Evolutionary conservation across 1,140 invertebrate genomes (phyloP), one percentile per base, ranked within the genome.

Genomic region (Philopotamus ludificatus): DNA sequence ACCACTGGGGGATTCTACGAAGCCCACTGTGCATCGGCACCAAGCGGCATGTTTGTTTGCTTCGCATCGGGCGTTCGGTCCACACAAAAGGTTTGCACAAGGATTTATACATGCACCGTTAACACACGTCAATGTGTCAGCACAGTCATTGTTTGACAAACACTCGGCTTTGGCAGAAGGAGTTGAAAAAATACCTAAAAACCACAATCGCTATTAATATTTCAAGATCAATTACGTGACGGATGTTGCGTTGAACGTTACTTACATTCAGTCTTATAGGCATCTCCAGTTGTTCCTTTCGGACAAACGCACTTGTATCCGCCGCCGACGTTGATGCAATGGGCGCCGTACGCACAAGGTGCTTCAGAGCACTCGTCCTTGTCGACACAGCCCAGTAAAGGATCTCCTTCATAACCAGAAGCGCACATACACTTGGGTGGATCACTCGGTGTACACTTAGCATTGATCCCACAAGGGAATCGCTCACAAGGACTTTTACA

Each of bases 401-500:
- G 89, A 77, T 94, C 89, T 16, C 92, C 91, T 74, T 89, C 88
- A 73, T 87, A 94, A 1, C 94, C 93, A 49, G 86, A 78, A 73
- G 89, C 85, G 73, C 94, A 96, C 83, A 92, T 87, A 74, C 94
- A 96, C 71, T 85, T 86, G 4, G 93, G 93, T 16, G 92, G 92
- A 80, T 95, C 92, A 59, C 87, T 91, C 3, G 93, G 91, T 2
- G 89, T 92, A 74, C 94, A 97, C 78, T 92, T 91, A 1, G 93
- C 89, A 76, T 96, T 96, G n/a, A 93, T 87, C 15, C 94, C 93
- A 73, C 95, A 97, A 1, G 89, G 86, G 74, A 90, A 94, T 54
- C 91, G 82, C 74, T 93, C 90, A 73, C 91, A 93, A 3, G 91
- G 92, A 83, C 88, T 94, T 79, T 93, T 94, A 75, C 93, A 95